phyloP scores from a whole-genome alignment of 2,797 vertebrate genomes.

The Sibirionetta formosa region DNA sequence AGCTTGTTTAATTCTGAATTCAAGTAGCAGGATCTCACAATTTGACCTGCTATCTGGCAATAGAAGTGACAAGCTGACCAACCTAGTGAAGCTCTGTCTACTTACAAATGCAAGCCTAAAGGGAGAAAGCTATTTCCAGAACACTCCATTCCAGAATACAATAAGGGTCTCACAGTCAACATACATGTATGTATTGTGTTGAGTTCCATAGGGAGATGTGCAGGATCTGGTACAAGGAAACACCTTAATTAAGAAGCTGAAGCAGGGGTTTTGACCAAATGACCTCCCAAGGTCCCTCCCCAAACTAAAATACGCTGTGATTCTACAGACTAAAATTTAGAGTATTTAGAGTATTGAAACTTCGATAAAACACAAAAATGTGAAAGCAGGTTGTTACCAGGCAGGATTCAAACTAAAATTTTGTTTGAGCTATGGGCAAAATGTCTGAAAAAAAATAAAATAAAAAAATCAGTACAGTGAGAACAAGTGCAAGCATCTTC shows the following conservation, averaged over 20 bases:
- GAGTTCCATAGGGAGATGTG: accelerated
- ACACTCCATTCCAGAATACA: background rate
- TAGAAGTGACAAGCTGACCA: background rate
- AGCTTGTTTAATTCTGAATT: background rate
- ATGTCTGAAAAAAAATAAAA: background rate
- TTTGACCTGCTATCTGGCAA: background rate
- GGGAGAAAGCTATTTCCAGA: background rate
- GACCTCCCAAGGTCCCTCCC: background rate
- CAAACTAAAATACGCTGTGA: background rate
- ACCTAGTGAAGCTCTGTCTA: background rate
- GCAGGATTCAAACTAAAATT: conserved; percentile 18
- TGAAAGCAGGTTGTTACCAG: accelerated
- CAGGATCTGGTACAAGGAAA: background rate
- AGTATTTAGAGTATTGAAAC: background rate
- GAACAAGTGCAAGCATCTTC: conserved; percentile 11
- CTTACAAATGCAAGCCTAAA: background rate
- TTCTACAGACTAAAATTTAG: background rate
- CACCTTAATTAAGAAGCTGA: background rate
- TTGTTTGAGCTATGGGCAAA: conserved; percentile 6
- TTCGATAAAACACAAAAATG: background rate
- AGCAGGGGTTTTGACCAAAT: background rate
- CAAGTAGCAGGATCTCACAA: background rate
- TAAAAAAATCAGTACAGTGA: background rate
- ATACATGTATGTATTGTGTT: accelerated
- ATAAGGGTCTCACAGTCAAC: background rate